A percentile compares a stretch with the other conserved stretches of the same genome.
These are phyloP conservation scores for Thymelicus sylvestris DNA, from an alignment of 2,888 invertebrate genomes.

Conservation along the genomic window DNA sequence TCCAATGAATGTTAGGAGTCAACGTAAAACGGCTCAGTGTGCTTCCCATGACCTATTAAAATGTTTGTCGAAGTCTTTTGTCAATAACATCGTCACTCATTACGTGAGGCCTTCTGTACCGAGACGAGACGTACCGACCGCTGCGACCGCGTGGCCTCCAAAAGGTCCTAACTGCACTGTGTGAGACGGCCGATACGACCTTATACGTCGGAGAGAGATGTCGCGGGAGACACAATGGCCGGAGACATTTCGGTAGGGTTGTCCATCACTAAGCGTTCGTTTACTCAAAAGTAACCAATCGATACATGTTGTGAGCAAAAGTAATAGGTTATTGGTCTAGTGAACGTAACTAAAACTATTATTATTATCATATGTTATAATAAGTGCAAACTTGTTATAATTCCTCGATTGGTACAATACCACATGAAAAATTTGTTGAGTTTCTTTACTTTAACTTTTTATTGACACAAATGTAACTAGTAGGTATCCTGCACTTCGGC, in stretches of 20 bases:
- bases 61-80: constrained; percentile 32
- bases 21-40: constrained; percentile 17
- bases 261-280: background rate
- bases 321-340: too few relatives aligned
- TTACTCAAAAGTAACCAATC: too few relatives aligned
- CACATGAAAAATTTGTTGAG: too few relatives aligned
- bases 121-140: background rate
- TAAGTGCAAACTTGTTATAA: too few relatives aligned
- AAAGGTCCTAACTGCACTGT: constrained; percentile 8
- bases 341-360: too few relatives aligned
- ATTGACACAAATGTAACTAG: too few relatives aligned
- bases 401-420: too few relatives aligned
- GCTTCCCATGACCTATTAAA: constrained; percentile 21
- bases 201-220: constrained; percentile 1
- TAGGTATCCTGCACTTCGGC: too few relatives aligned
- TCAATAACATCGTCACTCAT: constrained; percentile 34
- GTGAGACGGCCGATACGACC: background rate
- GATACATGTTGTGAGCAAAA: too few relatives aligned
- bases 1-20: constrained; percentile 13
- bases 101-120: constrained; percentile 28
- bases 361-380: too few relatives aligned
- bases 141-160: background rate
- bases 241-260: constrained; percentile 14
- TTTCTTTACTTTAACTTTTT: too few relatives aligned
- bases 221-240: constrained; percentile 29